Conservation (phyloP, 2,888 invertebrate species). For the Hemistola chrysoprasaria region DNA sequence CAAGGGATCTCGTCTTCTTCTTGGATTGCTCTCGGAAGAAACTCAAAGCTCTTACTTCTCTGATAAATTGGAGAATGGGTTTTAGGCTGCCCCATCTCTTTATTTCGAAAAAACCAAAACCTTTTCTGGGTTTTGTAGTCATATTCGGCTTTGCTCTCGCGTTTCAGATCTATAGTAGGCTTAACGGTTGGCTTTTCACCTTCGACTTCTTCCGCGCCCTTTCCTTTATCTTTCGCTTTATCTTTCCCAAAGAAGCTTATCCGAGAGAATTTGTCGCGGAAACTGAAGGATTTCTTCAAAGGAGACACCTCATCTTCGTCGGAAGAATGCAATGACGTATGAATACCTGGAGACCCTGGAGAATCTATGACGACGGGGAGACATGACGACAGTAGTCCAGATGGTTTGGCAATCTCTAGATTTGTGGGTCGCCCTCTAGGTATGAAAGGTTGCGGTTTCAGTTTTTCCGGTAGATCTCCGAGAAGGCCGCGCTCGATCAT, state of each 20-base stretch:
- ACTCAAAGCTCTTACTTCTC: slow-evolving; percentile 75
- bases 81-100: slow-evolving; percentile 53
- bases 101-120: slow-evolving; percentile 70
- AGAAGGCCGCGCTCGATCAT: slow-evolving; percentile 69
- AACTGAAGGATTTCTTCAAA: slow-evolving; percentile 70
- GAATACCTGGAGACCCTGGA: slow-evolving; percentile 45
- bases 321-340: slow-evolving; percentile 43
- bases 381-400: slow-evolving; percentile 62
- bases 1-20: slow-evolving; percentile 43
- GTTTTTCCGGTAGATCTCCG: slow-evolving; percentile 65
- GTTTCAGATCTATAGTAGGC: slow-evolving; percentile 22
- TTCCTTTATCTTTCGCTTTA: slow-evolving; percentile 57
- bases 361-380: slow-evolving; percentile 58
- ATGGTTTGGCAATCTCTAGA: slow-evolving; percentile 72
- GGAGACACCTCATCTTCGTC: slow-evolving; percentile 58
- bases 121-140: slow-evolving; percentile 62
- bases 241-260: slow-evolving; percentile 63
- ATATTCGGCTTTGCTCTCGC: slow-evolving; percentile 43
- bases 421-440: slow-evolving; percentile 59
- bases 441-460: slow-evolving; percentile 55
- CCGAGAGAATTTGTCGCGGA: slow-evolving; percentile 65
- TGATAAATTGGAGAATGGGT: slow-evolving; percentile 53
- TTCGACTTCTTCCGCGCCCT: slow-evolving; percentile 54
- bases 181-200: slow-evolving; percentile 33
- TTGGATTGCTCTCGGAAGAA: slow-evolving; percentile 61